Evolutionary conservation across 2,113 vertebrate genomes (phyloP).

Genomic region (Odobenus rosmarus): DNA sequence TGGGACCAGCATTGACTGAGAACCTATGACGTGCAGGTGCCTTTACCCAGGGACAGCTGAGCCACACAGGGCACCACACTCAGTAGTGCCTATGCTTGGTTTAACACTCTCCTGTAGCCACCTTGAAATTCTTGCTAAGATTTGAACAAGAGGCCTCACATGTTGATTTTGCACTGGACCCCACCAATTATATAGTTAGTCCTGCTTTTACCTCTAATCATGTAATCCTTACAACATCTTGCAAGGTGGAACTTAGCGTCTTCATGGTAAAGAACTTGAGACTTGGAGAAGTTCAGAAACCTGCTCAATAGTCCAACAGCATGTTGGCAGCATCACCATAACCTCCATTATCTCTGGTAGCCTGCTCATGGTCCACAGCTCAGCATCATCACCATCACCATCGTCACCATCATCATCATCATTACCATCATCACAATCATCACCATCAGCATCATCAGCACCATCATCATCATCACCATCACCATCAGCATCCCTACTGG

Average conservation of each 20-base stretch:
- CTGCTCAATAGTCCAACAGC: neutral
- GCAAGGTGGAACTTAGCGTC: neutral
- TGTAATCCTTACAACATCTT: too few relatives aligned
- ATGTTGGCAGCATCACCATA: neutral
- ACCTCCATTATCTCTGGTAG: neutral
- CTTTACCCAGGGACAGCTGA: neutral
- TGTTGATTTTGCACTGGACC: neutral
- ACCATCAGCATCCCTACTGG: neutral
- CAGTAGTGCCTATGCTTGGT: neutral
- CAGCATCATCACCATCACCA: neutral
- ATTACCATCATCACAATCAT: accelerated
- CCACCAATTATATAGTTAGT: neutral
- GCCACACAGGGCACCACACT: neutral
- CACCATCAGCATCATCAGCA: neutral
- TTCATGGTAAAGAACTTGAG: neutral
- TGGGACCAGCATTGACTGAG: neutral
- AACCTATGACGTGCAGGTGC: neutral
- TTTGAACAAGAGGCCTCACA: accelerated
- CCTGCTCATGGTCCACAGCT: neutral
- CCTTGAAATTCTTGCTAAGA: neutral
- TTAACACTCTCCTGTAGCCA: neutral
- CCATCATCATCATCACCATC: accelerated
- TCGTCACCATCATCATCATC: neutral
- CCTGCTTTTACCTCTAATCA: neutral
- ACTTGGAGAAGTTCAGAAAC: neutral